phyloP scores from a whole-genome alignment of 1,140 invertebrate genomes.

The Cydia fagiglandana region DNA sequence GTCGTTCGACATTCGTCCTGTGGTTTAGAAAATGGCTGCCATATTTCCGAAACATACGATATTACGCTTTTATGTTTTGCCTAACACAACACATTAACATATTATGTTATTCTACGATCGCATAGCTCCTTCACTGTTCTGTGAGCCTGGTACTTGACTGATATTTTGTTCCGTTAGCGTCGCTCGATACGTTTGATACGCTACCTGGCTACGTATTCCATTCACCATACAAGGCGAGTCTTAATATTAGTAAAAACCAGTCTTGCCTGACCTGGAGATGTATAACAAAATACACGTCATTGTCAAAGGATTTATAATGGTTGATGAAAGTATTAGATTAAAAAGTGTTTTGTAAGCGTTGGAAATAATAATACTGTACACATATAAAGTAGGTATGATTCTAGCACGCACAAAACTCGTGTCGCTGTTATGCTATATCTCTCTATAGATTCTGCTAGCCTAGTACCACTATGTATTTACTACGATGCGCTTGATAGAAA shows the following conservation, averaged over 20 bases:
- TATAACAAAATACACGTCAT: not conserved
- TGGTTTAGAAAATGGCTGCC: not conserved
- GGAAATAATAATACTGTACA: not conserved
- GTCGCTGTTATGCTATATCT: slow-evolving; percentile 36
- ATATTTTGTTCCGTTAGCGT: slow-evolving; percentile 25
- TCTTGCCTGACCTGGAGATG: not conserved
- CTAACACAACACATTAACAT: not conserved
- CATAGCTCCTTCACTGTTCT: not conserved
- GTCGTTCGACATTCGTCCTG: too few relatives aligned
- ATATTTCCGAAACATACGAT: not conserved
- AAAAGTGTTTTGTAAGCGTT: not conserved
- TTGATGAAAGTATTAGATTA: not conserved
- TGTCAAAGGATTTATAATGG: not conserved
- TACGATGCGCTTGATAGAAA: slow-evolving; percentile 62
- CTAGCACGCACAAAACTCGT: slow-evolving; percentile 30
- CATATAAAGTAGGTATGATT: slow-evolving; percentile 24
- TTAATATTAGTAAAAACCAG: not conserved
- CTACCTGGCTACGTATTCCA: not conserved
- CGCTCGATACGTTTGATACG: slow-evolving; percentile 26
- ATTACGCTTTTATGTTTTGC: not conserved
- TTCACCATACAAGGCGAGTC: not conserved
- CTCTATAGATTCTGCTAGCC: slow-evolving; percentile 58
- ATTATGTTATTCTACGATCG: not conserved
- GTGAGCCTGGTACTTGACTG: slow-evolving; percentile 18
- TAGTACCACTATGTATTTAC: slow-evolving; percentile 75